Conservation (phyloP, 2,797 vertebrate genomes). For the Carduelis carduelis region DNA sequence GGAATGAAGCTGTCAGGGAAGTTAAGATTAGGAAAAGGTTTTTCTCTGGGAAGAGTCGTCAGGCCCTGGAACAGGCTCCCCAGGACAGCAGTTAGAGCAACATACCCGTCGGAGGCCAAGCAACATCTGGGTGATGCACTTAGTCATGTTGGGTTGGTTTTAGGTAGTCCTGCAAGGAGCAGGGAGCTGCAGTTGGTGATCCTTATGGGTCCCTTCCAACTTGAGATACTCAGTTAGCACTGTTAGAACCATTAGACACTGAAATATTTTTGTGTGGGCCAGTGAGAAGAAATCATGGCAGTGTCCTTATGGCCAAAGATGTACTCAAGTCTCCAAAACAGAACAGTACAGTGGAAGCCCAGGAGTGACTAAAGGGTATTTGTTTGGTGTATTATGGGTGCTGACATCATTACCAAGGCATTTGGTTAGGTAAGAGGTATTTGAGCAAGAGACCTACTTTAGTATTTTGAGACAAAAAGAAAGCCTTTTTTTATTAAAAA, state of each 20-base stretch:
- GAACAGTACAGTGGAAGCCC: background rate
- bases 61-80: background rate
- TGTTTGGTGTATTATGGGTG: background rate
- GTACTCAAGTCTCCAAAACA: background rate
- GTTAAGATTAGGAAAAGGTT: background rate
- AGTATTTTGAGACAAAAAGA: background rate
- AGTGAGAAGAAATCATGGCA: background rate
- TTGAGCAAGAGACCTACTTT: background rate
- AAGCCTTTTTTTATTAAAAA: background rate
- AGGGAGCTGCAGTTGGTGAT: background rate
- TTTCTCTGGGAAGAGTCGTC: background rate
- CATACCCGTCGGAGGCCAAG: background rate
- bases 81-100: background rate
- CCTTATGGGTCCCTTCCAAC: background rate
- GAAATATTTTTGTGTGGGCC: background rate
- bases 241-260: background rate
- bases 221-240: background rate
- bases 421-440: background rate
- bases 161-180: background rate
- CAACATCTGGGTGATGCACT: background rate
- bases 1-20: background rate
- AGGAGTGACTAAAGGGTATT: background rate
- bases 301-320: background rate
- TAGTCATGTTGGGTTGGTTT: background rate
- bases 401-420: background rate